Conservation (phyloP, 1,140 invertebrate species). For the Mya arenaria region DNA sequence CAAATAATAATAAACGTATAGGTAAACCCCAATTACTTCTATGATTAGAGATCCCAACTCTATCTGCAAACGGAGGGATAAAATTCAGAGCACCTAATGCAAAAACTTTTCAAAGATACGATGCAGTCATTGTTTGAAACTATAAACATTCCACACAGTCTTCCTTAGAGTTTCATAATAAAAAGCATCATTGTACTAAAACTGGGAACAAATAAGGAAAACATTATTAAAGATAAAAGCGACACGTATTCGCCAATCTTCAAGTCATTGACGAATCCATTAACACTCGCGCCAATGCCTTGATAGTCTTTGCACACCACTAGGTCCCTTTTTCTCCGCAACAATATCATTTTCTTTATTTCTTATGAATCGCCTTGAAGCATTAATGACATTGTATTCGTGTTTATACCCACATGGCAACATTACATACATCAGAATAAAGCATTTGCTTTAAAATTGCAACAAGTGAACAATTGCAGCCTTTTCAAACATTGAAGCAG, state of each 20-base stretch:
- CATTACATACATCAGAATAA: not conserved
- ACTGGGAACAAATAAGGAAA: too few species aligned
- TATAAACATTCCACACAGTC: too few species aligned
- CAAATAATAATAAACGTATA: too few species aligned
- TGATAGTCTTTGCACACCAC: not conserved
- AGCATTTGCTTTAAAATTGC: not conserved
- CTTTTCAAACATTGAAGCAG: constrained; percentile 11
- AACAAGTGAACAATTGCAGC: not conserved
- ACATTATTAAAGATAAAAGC: too few species aligned
- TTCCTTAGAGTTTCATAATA: too few species aligned
- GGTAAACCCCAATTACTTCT: too few species aligned
- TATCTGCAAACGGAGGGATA: too few species aligned
- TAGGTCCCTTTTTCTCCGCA: not conserved
- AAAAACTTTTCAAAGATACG: too few species aligned
- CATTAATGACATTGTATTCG: not conserved
- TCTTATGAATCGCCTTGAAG: not conserved
- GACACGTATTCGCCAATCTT: not conserved
- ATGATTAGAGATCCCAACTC: too few species aligned
- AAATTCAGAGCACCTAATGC: too few species aligned
- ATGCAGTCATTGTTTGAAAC: too few species aligned
- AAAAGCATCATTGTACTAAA: too few species aligned
- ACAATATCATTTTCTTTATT: not conserved
- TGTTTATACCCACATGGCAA: not conserved
- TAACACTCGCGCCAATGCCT: not conserved
- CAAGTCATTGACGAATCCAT: not conserved